Conservation (phyloP, 2,113 vertebrate species). For the Pteronura brasiliensis region DNA sequence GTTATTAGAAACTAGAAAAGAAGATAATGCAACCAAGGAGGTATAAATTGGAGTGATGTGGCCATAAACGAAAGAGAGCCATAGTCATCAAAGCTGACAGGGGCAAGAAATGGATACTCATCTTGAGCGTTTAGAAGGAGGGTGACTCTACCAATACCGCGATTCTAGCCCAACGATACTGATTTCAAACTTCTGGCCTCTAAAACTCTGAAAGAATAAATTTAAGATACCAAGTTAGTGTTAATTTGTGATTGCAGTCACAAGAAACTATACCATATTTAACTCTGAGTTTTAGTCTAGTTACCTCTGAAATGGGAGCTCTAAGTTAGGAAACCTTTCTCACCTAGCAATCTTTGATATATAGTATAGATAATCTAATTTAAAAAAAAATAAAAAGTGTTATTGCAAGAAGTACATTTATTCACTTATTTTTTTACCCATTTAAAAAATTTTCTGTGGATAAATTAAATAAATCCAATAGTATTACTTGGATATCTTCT, state of each 20-base stretch:
- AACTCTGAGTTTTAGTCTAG: not conserved
- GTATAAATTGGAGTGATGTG: not conserved
- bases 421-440: not conserved
- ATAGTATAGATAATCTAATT: not conserved
- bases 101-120: not conserved
- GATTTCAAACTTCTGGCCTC: not conserved
- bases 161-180: not conserved
- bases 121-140: not conserved
- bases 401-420: not conserved
- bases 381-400: not conserved
- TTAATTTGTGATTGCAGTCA: not conserved
- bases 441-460: not conserved
- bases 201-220: not conserved
- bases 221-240: not conserved
- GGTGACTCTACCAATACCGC: not conserved
- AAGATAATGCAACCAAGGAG: not conserved
- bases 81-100: accelerated
- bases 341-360: not conserved
- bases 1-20: not conserved
- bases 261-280: not conserved
- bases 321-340: not conserved
- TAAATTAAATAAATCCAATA: not conserved
- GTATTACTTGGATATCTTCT: not conserved
- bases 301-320: not conserved
- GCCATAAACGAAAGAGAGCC: not conserved